These are phyloP conservation scores for Diadumene lineata DNA, from an alignment of 92 coral and sea anemone species.

Conservation along the genomic window DNA sequence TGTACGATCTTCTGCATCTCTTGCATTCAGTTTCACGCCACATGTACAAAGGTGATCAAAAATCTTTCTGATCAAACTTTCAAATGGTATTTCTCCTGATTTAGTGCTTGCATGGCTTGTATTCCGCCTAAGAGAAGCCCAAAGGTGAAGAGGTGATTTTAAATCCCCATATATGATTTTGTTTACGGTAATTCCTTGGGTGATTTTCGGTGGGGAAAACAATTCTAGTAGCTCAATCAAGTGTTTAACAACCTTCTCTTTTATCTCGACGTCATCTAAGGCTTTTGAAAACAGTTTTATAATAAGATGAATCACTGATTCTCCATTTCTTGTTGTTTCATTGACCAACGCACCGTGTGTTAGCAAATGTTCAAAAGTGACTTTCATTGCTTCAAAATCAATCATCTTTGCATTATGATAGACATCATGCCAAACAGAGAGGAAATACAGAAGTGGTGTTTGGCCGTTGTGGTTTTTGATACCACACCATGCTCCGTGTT, in stretches of 20 bases:
- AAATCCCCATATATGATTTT: background rate
- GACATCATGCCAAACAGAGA: background rate
- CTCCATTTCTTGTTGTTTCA: conserved; percentile 5
- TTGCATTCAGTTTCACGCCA: conserved; percentile 20
- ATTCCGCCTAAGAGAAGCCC: background rate
- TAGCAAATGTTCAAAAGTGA: conserved; percentile 2
- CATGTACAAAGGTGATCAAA: conserved; percentile 5
- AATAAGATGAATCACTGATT: conserved; percentile 19
- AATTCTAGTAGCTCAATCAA: background rate
- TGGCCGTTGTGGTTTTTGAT: background rate
- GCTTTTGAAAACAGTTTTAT: background rate
- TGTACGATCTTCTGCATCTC: conserved; percentile 9
- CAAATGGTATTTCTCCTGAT: background rate
- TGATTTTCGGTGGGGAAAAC: background rate
- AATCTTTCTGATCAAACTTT: background rate
- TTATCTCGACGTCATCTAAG: background rate
- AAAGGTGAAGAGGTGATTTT: conserved; percentile 10
- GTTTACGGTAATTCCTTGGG: background rate
- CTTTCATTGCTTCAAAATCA: background rate
- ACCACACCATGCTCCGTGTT: conserved; percentile 2
- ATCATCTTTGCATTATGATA: too few species aligned
- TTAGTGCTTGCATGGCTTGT: background rate
- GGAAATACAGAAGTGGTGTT: conserved; percentile 26
- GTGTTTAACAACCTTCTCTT: background rate
- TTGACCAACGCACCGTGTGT: background rate